Evolutionary conservation across 1,140 invertebrate species (phyloP).

Genomic region (Drosophila rhopaloa): DNA sequence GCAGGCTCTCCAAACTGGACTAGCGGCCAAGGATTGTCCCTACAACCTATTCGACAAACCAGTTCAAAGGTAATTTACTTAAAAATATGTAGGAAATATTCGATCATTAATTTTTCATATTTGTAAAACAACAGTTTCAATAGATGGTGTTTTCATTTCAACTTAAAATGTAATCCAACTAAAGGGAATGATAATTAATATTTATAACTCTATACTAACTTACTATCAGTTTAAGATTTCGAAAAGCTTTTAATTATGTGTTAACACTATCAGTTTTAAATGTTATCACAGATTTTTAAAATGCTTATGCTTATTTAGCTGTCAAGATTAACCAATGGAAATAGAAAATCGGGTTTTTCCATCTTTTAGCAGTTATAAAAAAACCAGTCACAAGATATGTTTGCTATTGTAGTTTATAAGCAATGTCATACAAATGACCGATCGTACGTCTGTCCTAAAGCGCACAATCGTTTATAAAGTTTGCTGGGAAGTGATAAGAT

Average conservation of each 20-base stretch:
- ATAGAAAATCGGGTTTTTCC: slow-evolving; percentile 10
- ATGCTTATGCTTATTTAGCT: not conserved
- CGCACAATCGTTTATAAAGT: slow-evolving; percentile 12
- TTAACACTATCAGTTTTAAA: too few species aligned
- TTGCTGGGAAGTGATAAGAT: too few species aligned
- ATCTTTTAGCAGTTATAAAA: slow-evolving; percentile 1
- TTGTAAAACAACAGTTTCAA: too few species aligned
- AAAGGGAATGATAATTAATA: too few species aligned
- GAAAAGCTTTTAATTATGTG: too few species aligned
- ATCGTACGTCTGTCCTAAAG: slow-evolving; percentile 4
- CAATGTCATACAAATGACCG: slow-evolving; percentile 4
- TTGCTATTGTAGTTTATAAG: not conserved
- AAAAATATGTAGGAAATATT: not conserved
- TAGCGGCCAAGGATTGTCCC: slow-evolving; percentile 57
- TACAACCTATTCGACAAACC: slow-evolving; percentile 78
- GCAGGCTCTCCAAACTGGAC: slow-evolving; percentile 58
- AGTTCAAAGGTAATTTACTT: slow-evolving; percentile 52
- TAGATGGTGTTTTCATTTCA: too few species aligned
- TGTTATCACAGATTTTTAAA: too few species aligned
- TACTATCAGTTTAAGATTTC: too few species aligned
- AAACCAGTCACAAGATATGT: not conserved
- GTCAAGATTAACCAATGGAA: slow-evolving; percentile 3
- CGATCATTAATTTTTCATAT: too few species aligned
- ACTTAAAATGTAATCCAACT: too few species aligned
- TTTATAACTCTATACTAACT: too few species aligned